Evolutionary conservation across 2,113 vertebrate species (phyloP).

Genomic region (Gymnobelideus leadbeateri): DNA sequence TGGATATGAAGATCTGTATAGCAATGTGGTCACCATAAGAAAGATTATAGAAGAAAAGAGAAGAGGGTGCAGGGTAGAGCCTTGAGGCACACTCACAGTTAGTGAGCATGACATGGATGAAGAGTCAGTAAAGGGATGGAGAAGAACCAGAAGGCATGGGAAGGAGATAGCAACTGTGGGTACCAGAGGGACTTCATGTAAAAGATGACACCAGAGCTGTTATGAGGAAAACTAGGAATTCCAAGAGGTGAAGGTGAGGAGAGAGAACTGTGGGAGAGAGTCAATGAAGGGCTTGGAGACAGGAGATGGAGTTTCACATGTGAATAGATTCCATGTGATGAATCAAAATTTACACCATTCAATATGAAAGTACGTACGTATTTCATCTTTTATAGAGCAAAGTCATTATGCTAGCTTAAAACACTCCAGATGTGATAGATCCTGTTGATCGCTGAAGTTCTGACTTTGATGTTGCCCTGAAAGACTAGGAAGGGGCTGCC

Average conservation of each 20-base stretch:
- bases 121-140: no score
- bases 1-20: no score
- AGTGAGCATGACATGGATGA: no score
- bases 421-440: conserved; percentile 50
- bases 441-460: conserved; percentile 19
- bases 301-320: not conserved
- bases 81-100: no score
- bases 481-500: not conserved
- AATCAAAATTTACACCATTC: conserved; percentile 52
- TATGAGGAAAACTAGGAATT: not conserved
- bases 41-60: no score
- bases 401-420: conserved; percentile 57
- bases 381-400: conserved; percentile 26
- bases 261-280: not conserved
- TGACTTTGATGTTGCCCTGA: conserved; percentile 36
- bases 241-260: not conserved
- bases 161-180: no score
- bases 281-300: not conserved
- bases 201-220: no score
- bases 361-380: conserved; percentile 36
- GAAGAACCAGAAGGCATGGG: no score
- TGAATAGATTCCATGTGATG: conserved; percentile 12
- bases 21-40: no score
- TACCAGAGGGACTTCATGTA: no score
- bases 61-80: no score